A percentile compares a stretch with the other conserved stretches of the same genome.
Evolutionary conservation across 2,113 vertebrate genomes (phyloP).

Genomic region (Hassar affinis): DNA sequence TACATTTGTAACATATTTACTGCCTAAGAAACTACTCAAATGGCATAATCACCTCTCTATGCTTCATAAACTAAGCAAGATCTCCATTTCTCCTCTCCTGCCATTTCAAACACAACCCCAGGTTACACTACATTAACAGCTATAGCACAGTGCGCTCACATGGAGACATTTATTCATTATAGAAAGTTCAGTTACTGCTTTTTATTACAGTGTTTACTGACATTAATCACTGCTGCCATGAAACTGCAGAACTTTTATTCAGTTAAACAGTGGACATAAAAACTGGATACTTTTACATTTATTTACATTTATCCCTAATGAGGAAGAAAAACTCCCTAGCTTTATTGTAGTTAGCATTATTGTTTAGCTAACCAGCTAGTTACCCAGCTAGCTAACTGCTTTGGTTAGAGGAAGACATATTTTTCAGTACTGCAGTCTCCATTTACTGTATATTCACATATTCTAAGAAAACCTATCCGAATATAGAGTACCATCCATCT

Average conservation of each 20-base stretch:
- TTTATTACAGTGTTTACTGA: not conserved
- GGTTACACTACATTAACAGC: not conserved
- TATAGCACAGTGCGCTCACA: not conserved
- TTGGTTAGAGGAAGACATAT: not conserved
- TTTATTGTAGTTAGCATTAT: not conserved
- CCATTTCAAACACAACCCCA: not conserved
- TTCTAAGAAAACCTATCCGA: not conserved
- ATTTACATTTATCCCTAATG: no score
- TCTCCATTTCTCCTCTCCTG: not conserved
- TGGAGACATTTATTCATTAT: not conserved
- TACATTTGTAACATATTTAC: not conserved
- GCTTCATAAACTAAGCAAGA: not conserved
- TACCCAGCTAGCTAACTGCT: not conserved
- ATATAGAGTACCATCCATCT: no score
- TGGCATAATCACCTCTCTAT: not conserved
- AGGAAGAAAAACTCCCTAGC: no score
- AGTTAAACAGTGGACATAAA: no score
- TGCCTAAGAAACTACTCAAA: not conserved
- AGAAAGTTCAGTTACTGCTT: not conserved
- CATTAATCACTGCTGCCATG: not conserved
- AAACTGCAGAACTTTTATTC: not conserved
- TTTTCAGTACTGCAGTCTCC: not conserved
- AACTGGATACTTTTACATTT: no score
- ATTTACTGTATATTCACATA: not conserved
- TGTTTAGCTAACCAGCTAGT: not conserved